Conservation (phyloP, 1,140 invertebrate species). For the Panagrolaimus sp. region DNA sequence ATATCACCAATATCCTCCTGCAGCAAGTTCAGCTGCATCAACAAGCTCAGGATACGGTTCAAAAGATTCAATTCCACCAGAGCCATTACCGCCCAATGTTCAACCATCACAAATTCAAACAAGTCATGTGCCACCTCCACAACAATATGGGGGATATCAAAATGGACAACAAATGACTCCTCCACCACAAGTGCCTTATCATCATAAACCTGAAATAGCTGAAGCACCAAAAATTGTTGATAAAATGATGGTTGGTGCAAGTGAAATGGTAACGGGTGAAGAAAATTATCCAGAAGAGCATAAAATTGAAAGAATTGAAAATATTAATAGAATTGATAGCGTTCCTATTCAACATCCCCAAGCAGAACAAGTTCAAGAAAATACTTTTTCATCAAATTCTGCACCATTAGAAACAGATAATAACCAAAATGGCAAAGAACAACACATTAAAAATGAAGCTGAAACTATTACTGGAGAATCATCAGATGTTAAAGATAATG, state of each 20-base stretch:
- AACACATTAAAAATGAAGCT: too few relatives aligned
- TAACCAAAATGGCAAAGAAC: neutral
- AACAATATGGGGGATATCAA: neutral
- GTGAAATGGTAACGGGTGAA: neutral
- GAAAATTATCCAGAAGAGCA: neutral
- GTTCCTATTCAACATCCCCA: neutral
- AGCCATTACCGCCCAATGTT: slow-evolving; percentile 22
- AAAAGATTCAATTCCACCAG: slow-evolving; percentile 43
- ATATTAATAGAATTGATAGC: neutral
- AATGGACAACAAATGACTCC: neutral
- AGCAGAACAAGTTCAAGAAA: neutral
- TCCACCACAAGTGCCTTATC: neutral
- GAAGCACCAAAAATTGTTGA: slow-evolving; percentile 4
- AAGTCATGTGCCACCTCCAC: neutral
- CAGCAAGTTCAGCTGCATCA: neutral
- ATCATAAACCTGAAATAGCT: neutral
- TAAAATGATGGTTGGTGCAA: slow-evolving; percentile 5
- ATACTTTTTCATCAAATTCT: neutral
- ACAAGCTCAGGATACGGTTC: neutral
- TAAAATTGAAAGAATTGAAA: slow-evolving; percentile 9
- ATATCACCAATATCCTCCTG: slow-evolving; percentile 41
- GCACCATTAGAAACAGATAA: neutral
- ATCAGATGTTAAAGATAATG: neutral
- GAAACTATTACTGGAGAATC: too few relatives aligned
- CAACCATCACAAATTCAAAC: neutral